Evolutionary conservation across 1,140 invertebrate genomes (phyloP), one percentile per base, ranked within the genome.

Genomic region (Sitobion miscanthi): DNA sequence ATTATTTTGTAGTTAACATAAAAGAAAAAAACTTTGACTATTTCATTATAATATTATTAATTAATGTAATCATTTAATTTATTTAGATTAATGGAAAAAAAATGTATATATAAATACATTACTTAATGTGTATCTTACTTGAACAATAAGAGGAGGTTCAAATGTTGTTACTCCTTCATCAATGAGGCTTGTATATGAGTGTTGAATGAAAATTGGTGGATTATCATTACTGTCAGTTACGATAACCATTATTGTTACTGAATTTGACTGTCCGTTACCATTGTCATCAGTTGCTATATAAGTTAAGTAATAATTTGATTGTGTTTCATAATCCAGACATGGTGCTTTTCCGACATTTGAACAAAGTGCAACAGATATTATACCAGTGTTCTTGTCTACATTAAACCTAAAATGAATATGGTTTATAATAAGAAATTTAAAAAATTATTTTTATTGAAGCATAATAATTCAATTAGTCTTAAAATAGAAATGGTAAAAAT

Each of bases 141-240:
- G 94, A 94, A 95, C 94, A 94, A 95, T 42, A 94, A 95, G 94
- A 89, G 94, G 94, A 0, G 98, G 98, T 94, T 98, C 98, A 94
- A 98, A 98, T 94, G 97, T 97, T 8, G 96, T 96, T 5, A 98
- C 96, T 2, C 97, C 97, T 95, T 99, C 98, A 94, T 98, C 97
- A 35, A 98, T 97, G 8, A 97, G 97, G 0, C 97, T 97, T 17
- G 97, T 96, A 95, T 98, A 98, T 23, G 97, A 96, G 0, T 96
- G 95, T 91, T 96, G 97, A 20, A 96, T 95, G 95, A 98, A 98
- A 21, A 96, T 95, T 0, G 98, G 98, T 0, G 97, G 96, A 94
- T 98, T 98, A 95, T 99, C 98, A 94, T 99, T 99, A 57, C 97
- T 97, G 95, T 99, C 98, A 0, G 96, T 95, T 1, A 99, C 95